Evolutionary conservation across 2,797 vertebrate species (phyloP).

Genomic region (Enoplosus armatus): DNA sequence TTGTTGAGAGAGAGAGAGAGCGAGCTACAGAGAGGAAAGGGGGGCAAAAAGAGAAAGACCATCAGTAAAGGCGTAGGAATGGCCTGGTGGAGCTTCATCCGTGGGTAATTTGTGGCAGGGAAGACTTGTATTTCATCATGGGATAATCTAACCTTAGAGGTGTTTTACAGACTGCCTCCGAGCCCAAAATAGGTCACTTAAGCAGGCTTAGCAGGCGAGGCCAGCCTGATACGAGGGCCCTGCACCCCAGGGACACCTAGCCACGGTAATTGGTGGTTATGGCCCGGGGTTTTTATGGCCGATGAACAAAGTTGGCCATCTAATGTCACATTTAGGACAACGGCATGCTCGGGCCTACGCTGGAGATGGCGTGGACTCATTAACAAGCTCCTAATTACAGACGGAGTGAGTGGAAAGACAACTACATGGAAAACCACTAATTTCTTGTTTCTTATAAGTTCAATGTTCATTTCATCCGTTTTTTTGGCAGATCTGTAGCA

Average conservation of each 20-base stretch:
- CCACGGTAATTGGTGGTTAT: slow-evolving; percentile 83
- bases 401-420: slow-evolving; percentile 38
- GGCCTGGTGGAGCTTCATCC: slow-evolving; percentile 66
- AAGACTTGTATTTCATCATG: slow-evolving; percentile 82
- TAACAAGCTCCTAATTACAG: slow-evolving; percentile 83
- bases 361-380: slow-evolving; percentile 64
- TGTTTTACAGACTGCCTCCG: slow-evolving; percentile 78
- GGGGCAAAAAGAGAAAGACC: slow-evolving; percentile 18
- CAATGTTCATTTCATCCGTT: slow-evolving; percentile 18
- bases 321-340: slow-evolving; percentile 80
- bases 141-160: slow-evolving; percentile 86
- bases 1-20: slow-evolving; percentile 55
- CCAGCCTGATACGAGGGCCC: slow-evolving; percentile 55
- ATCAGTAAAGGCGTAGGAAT: slow-evolving; percentile 47
- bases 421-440: not conserved
- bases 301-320: slow-evolving; percentile 77
- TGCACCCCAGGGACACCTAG: slow-evolving; percentile 71
- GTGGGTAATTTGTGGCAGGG: slow-evolving; percentile 75
- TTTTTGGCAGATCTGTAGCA: slow-evolving; percentile 11
- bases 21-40: not conserved
- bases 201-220: slow-evolving; percentile 79
- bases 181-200: slow-evolving; percentile 84
- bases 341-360: slow-evolving; percentile 24
- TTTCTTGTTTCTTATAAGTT: slow-evolving; percentile 18
- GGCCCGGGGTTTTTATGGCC: slow-evolving; percentile 70